These are phyloP conservation scores for Trichopoda pennipes DNA, from an alignment of 2,888 invertebrate genomes.

Conservation along the genomic window DNA sequence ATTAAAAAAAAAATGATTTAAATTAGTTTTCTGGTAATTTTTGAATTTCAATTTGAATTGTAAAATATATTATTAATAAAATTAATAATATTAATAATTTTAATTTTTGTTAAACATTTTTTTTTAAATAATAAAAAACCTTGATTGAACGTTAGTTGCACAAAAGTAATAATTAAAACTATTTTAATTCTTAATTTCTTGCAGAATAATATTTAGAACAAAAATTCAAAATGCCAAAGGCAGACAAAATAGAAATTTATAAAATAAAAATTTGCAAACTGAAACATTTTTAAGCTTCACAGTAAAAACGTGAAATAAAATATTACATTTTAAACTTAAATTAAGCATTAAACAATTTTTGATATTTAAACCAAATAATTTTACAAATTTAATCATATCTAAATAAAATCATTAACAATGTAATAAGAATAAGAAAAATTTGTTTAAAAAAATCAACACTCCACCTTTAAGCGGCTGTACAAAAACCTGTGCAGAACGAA, in stretches of 20 bases:
- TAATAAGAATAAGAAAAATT: conserved; percentile 16
- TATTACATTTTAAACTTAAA: neutral
- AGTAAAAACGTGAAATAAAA: neutral
- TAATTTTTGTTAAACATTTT: too few relatives aligned
- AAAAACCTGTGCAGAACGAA: conserved; percentile 23
- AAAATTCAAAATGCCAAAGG: conserved; percentile 15
- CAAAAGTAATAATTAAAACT: neutral
- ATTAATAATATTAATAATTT: too few relatives aligned
- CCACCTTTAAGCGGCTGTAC: conserved; percentile 56
- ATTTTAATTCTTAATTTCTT: neutral
- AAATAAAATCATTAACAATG: conserved; percentile 31
- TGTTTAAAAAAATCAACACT: conserved; percentile 35
- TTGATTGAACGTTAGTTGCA: too few relatives aligned
- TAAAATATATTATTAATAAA: too few relatives aligned
- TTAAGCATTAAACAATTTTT: conserved; percentile 10
- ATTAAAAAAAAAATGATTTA: too few relatives aligned
- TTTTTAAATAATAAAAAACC: too few relatives aligned
- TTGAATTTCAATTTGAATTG: too few relatives aligned
- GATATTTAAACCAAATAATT: conserved; percentile 21
- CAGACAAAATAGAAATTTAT: neutral
- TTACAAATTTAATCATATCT: conserved; percentile 9
- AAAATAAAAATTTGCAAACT: conserved; percentile 28
- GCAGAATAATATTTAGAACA: neutral
- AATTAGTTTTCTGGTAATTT: too few relatives aligned
- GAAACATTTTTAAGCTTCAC: neutral